Conservation (phyloP, 2,888 invertebrate species). For the Polia nebulosa region DNA sequence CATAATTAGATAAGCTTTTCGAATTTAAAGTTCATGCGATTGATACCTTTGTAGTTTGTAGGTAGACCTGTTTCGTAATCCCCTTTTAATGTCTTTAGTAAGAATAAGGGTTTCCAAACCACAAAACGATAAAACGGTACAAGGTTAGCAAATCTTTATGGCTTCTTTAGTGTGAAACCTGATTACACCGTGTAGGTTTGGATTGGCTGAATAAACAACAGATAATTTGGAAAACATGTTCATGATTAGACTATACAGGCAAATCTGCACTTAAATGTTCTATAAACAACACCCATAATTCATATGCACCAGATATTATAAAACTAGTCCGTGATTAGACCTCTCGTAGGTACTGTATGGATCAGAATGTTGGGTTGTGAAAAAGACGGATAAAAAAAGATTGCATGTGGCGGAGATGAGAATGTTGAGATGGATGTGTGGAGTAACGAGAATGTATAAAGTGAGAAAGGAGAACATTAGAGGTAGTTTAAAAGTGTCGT, state of each 20-base stretch:
- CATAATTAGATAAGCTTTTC: not conserved
- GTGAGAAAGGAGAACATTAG: too few species aligned
- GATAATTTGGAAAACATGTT: conserved; percentile 4
- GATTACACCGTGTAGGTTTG: conserved; percentile 10
- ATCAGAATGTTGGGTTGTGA: too few species aligned
- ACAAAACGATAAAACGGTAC: conserved; percentile 19
- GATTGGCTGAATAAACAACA: conserved; percentile 8
- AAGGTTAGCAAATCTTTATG: conserved; percentile 20
- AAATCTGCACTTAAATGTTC: too few species aligned
- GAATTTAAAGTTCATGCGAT: conserved; percentile 2
- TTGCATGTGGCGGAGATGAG: too few species aligned
- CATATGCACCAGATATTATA: too few species aligned
- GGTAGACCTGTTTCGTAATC: conserved; percentile 20
- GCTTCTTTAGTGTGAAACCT: conserved; percentile 17
- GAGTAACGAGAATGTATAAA: too few species aligned
- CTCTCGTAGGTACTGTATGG: too few species aligned
- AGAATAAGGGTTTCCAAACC: conserved; percentile 31
- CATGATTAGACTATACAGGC: not conserved
- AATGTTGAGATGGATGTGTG: too few species aligned
- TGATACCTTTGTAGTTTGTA: not conserved
- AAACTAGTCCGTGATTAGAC: too few species aligned
- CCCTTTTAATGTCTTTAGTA: conserved; percentile 9
- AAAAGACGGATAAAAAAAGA: too few species aligned
- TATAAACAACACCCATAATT: too few species aligned
- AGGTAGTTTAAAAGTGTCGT: too few species aligned